These are phyloP conservation scores for Carterocephalus palaemon DNA, from an alignment of 2,888 invertebrate species.

Conservation along the genomic window DNA sequence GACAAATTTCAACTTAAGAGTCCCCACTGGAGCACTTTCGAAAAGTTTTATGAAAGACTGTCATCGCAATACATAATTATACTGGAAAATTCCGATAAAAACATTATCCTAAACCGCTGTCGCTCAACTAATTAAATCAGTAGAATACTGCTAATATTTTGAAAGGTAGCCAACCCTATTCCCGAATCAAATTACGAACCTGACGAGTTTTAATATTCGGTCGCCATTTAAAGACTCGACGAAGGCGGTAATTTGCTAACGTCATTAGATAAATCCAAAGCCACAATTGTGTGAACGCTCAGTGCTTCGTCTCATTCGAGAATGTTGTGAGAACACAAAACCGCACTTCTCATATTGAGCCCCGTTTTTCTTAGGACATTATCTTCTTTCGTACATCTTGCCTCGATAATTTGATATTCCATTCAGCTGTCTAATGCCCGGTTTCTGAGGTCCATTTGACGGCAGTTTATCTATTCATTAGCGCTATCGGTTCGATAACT, in stretches of 20 bases:
- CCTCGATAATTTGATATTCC: constrained; percentile 5
- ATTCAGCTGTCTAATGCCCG: constrained; percentile 15
- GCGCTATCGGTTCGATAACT: too few species aligned
- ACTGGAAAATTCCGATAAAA: too few species aligned
- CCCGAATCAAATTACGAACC: constrained; percentile 5
- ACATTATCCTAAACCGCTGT: too few species aligned
- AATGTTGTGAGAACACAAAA: constrained; percentile 22
- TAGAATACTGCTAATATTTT: constrained; percentile 20
- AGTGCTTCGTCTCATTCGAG: constrained; percentile 14
- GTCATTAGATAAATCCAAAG: constrained; percentile 21
- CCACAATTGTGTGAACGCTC: constrained; percentile 23
- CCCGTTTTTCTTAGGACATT: constrained; percentile 11
- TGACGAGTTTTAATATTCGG: constrained; percentile 15
- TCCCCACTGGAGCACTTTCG: too few species aligned
- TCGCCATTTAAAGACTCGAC: constrained; percentile 1
- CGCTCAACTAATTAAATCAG: too few species aligned
- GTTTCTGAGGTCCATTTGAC: too few species aligned
- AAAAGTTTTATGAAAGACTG: too few species aligned
- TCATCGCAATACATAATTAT: too few species aligned
- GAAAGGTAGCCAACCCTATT: constrained; percentile 11
- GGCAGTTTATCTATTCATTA: too few species aligned
- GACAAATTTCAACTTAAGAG: too few species aligned
- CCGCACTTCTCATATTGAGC: constrained; percentile 16
- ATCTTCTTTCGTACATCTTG: constrained; percentile 12
- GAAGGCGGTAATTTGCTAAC: constrained; percentile 12